A percentile compares a stretch with the other conserved stretches of the same genome.
Conservation (phyloP, 2,113 vertebrate genomes). For the Atlantisia rogersi region DNA sequence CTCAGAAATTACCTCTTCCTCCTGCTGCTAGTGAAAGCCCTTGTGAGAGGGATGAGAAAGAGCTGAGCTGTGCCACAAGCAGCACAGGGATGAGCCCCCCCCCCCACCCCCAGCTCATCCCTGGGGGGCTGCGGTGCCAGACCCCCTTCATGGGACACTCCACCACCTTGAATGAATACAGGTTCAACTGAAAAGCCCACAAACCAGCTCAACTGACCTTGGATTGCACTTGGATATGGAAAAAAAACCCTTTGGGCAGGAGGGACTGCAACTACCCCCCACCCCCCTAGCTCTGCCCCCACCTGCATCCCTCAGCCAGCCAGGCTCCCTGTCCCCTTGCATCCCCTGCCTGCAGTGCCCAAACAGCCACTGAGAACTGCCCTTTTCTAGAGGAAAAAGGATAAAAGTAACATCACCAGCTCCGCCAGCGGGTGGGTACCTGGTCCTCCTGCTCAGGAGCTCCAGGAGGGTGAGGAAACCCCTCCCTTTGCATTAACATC, state of each 20-base stretch:
- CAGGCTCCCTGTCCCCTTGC: neutral
- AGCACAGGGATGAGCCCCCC: neutral
- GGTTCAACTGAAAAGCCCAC: neutral
- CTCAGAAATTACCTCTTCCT: neutral
- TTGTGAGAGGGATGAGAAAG: neutral
- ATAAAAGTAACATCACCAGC: neutral
- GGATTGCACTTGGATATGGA: neutral
- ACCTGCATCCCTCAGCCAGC: neutral
- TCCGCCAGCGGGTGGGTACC: neutral
- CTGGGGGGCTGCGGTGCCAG: no score
- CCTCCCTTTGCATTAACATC: accelerated
- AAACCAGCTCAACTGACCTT: neutral
- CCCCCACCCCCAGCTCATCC: no score
- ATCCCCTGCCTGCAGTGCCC: neutral
- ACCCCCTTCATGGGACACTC: no score
- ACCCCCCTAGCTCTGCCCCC: neutral
- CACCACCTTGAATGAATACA: accelerated
- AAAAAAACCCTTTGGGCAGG: neutral
- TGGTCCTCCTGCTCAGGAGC: neutral
- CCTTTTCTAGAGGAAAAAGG: neutral
- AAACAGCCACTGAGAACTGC: neutral
- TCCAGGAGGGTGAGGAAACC: neutral
- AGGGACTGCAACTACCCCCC: neutral
- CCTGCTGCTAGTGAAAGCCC: neutral
- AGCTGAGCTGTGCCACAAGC: neutral